Evolutionary conservation across 35 echinoderm and acorn worm species (phyloP).

Genomic region (Apostichopus parvimensis): DNA sequence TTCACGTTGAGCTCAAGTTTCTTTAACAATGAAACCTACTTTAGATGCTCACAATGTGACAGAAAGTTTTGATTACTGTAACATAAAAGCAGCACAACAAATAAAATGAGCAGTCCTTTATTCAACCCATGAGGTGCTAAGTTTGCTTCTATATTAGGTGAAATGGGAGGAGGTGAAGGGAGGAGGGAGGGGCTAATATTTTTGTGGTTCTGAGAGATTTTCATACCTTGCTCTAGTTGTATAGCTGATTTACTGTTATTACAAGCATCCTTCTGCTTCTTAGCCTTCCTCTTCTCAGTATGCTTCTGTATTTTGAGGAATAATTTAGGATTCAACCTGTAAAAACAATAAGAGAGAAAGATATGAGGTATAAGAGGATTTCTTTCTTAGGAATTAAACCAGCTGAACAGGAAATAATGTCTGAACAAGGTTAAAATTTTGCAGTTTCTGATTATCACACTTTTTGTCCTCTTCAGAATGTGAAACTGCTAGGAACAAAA

Average conservation of each 20-base stretch:
- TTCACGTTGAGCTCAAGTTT: too few species aligned
- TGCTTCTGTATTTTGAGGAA: conserved; percentile 54
- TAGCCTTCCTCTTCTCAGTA: conserved; percentile 60
- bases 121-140: too few species aligned
- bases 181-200: neutral
- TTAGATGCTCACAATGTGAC: too few species aligned
- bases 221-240: conserved; percentile 86
- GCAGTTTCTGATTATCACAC: neutral
- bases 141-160: neutral
- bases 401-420: neutral
- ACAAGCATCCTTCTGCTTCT: conserved; percentile 57
- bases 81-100: too few species aligned
- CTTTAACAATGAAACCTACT: too few species aligned
- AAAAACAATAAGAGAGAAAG: conserved; percentile 24
- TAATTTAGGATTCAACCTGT: conserved; percentile 91
- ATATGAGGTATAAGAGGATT: neutral
- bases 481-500: neutral
- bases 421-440: neutral
- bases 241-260: conserved; percentile 83
- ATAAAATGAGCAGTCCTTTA: too few species aligned
- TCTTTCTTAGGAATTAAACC: neutral
- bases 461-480: neutral
- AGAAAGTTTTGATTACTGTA: too few species aligned
- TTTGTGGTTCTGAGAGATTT: neutral
- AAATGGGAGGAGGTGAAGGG: neutral